Conservation (phyloP, 2,888 invertebrate species). For the Tuta absoluta region DNA sequence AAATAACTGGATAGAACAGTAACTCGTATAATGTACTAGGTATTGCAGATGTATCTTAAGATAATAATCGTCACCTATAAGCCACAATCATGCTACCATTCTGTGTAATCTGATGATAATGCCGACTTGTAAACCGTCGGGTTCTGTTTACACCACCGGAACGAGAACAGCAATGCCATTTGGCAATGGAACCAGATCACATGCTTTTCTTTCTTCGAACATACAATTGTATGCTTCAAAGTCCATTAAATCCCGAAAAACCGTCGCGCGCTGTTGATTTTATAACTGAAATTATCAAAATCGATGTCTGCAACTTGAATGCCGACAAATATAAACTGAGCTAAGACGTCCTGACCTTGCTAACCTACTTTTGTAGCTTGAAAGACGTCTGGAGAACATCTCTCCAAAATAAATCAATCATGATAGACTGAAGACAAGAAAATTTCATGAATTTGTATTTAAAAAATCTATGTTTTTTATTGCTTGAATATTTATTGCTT, state of each 20-base stretch:
- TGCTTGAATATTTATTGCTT: too few relatives aligned
- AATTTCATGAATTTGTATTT: too few relatives aligned
- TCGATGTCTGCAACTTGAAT: slow-evolving; percentile 29
- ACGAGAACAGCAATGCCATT: slow-evolving; percentile 23
- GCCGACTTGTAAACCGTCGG: slow-evolving; percentile 20
- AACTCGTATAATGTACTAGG: slow-evolving; percentile 13
- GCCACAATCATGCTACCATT: slow-evolving; percentile 16
- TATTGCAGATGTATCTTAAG: slow-evolving; percentile 20
- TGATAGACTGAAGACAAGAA: not conserved
- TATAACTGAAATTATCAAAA: slow-evolving; percentile 52
- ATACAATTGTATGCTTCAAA: slow-evolving; percentile 28
- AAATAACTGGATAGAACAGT: too few relatives aligned
- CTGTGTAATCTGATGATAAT: slow-evolving; percentile 14
- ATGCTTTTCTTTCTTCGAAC: slow-evolving; percentile 20
- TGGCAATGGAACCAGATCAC: slow-evolving; percentile 21
- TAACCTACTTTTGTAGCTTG: not conserved
- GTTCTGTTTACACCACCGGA: slow-evolving; percentile 27
- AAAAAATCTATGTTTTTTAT: too few relatives aligned
- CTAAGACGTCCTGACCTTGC: not conserved
- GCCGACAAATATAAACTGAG: slow-evolving; percentile 20
- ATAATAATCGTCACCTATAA: slow-evolving; percentile 17
- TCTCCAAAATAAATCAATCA: not conserved
- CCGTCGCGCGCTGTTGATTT: slow-evolving; percentile 52
- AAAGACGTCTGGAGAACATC: not conserved
- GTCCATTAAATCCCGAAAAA: slow-evolving; percentile 47